Evolutionary conservation across 2,797 vertebrate species (phyloP).

Genomic region (Yasuhikotakia modesta): DNA sequence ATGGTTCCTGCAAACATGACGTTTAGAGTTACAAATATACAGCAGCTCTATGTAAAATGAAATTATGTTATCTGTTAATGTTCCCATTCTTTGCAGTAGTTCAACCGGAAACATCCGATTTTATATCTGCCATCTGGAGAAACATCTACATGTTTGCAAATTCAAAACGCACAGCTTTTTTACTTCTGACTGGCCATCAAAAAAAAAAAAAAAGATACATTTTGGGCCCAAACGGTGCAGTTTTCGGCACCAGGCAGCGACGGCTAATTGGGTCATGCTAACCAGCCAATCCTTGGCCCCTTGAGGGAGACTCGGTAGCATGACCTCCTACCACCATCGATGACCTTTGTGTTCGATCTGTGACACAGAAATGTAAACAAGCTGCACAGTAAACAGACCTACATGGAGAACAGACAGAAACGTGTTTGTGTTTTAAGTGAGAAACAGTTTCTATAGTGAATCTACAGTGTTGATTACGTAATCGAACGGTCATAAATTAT

Average conservation of each 20-base stretch:
- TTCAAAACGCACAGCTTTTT: too few relatives aligned
- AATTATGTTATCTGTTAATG: neutral
- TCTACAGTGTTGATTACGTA: neutral
- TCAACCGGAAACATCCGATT: too few relatives aligned
- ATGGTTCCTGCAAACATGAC: neutral
- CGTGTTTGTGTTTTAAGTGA: neutral
- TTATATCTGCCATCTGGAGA: too few relatives aligned
- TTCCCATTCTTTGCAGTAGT: too few relatives aligned
- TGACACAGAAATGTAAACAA: slow-evolving; percentile 22
- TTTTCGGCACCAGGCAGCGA: neutral
- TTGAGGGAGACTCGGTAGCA: neutral
- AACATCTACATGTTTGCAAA: too few relatives aligned
- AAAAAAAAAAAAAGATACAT: neutral
- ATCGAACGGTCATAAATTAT: neutral
- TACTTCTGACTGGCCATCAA: too few relatives aligned
- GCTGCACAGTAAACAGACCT: slow-evolving; percentile 1
- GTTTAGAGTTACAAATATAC: neutral
- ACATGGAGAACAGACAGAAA: neutral
- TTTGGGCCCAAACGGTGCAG: neutral
- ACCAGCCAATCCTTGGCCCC: slow-evolving; percentile 4
- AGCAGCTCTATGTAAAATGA: too few relatives aligned
- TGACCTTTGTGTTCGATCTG: slow-evolving; percentile 9
- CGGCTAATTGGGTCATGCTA: slow-evolving; percentile 12
- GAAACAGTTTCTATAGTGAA: neutral
- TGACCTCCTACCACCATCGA: slow-evolving; percentile 16